Conservation (phyloP, 2,797 vertebrate species). For the Melanotaenia maccullochi region DNA sequence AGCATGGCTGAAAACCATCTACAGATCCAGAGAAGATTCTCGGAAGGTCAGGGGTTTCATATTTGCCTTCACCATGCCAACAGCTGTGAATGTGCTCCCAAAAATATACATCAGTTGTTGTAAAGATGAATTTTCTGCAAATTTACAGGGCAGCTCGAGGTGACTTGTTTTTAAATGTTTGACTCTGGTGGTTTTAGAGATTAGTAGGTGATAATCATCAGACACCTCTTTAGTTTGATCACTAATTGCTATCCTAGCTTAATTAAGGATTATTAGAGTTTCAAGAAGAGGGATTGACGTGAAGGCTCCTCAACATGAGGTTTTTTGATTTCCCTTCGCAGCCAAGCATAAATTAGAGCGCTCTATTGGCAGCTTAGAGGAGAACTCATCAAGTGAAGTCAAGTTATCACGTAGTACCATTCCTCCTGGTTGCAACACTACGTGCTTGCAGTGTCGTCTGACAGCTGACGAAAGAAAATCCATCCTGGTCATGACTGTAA, state of each 20-base stretch:
- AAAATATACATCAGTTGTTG: slow-evolving; percentile 8
- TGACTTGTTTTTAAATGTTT: neutral
- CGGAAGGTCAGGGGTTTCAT: neutral
- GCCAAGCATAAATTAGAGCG: slow-evolving; percentile 45
- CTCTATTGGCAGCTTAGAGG: slow-evolving; percentile 43
- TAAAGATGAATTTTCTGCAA: slow-evolving; percentile 10
- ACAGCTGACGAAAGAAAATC: slow-evolving; percentile 65
- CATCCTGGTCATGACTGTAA: slow-evolving; percentile 27
- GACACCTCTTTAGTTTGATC: slow-evolving; percentile 1
- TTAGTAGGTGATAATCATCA: slow-evolving; percentile 16
- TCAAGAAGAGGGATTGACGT: slow-evolving; percentile 11
- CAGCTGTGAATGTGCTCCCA: slow-evolving; percentile 38
- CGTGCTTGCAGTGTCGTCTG: slow-evolving; percentile 47
- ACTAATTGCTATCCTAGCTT: neutral
- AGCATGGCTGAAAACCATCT: neutral
- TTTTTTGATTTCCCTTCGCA: slow-evolving; percentile 53
- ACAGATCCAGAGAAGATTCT: neutral
- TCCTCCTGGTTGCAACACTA: slow-evolving; percentile 45
- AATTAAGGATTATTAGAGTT: slow-evolving; percentile 1
- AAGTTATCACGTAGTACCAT: slow-evolving; percentile 72
- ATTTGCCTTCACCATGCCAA: slow-evolving; percentile 23
- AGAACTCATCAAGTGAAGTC: slow-evolving; percentile 62
- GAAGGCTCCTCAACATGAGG: slow-evolving; percentile 7
- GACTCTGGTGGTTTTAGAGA: slow-evolving; percentile 10
- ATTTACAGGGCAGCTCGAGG: slow-evolving; percentile 6